phyloP scores from a whole-genome alignment of 2,797 vertebrate species.

The Pipistrellus pygmaeus region DNA sequence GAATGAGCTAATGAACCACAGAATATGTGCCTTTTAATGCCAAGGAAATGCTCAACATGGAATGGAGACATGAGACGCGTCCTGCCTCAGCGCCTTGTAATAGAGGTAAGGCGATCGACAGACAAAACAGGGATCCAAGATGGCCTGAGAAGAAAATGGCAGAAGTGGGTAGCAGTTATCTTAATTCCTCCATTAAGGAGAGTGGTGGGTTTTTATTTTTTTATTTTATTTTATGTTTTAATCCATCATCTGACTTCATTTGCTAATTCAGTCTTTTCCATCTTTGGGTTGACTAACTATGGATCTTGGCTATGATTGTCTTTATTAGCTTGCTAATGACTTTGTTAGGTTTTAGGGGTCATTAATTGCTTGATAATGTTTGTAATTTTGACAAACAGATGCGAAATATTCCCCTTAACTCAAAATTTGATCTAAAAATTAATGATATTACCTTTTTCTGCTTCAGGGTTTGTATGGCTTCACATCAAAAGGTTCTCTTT shows the following conservation, averaged over 20 bases:
- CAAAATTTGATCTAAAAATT: conserved; percentile 76
- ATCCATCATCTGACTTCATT: conserved; percentile 74
- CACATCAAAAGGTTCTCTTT: conserved; percentile 71
- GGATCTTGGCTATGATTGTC: conserved; percentile 58
- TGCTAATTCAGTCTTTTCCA: conserved; percentile 59
- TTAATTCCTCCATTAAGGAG: conserved; percentile 72
- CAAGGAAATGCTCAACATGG: conserved; percentile 38
- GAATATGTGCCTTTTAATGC: conserved; percentile 66
- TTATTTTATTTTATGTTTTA: not conserved
- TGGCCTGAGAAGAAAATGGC: conserved; percentile 39
- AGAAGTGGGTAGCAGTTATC: conserved; percentile 51
- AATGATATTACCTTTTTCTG: conserved; percentile 70
- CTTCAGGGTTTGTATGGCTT: conserved; percentile 73
- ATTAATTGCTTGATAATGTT: conserved; percentile 79
- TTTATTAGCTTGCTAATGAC: conserved; percentile 78
- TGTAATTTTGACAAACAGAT: conserved; percentile 70
- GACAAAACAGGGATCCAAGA: not conserved
- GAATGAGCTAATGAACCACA: conserved; percentile 74
- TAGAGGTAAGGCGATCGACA: conserved; percentile 34
- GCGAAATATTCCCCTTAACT: conserved; percentile 64
- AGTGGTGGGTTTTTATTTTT: not conserved
- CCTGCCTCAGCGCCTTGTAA: conserved; percentile 63
- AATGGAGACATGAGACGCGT: not conserved
- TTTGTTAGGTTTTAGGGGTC: conserved; percentile 70
- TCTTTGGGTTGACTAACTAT: conserved; percentile 58